These are phyloP conservation scores for Chironomus riparius DNA, from an alignment of 2,888 invertebrate species.

Conservation along the genomic window DNA sequence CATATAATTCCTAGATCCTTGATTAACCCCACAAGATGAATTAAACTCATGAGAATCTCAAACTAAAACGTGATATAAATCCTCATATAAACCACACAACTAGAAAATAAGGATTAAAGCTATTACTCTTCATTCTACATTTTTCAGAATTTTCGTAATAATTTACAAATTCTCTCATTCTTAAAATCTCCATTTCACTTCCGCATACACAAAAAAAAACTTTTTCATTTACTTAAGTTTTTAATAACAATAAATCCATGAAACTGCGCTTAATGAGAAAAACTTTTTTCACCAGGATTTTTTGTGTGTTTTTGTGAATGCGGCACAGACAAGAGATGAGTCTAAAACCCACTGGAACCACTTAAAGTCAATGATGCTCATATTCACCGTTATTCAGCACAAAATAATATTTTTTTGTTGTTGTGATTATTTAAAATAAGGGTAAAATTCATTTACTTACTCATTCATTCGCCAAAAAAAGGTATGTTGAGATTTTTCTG, in stretches of 20 bases:
- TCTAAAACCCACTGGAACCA: background rate
- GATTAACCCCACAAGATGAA: too few species aligned
- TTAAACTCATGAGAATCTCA: too few species aligned
- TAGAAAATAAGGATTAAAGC: too few species aligned
- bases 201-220: too few species aligned
- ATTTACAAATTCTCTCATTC: too few species aligned
- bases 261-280: background rate
- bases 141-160: too few species aligned
- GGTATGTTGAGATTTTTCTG: conserved; percentile 10
- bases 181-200: too few species aligned
- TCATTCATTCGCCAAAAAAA: background rate
- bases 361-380: background rate
- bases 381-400: conserved; percentile 9
- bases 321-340: background rate
- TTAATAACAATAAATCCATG: background rate
- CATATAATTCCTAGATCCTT: too few species aligned
- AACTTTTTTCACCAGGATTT: background rate
- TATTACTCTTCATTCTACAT: too few species aligned
- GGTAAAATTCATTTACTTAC: conserved; percentile 3
- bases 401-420: background rate
- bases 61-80: too few species aligned
- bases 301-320: background rate
- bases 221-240: background rate
- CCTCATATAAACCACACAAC: too few species aligned
- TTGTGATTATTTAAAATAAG: background rate